Conservation (phyloP, 2,797 vertebrate species). For the Sphenodon punctatus region DNA sequence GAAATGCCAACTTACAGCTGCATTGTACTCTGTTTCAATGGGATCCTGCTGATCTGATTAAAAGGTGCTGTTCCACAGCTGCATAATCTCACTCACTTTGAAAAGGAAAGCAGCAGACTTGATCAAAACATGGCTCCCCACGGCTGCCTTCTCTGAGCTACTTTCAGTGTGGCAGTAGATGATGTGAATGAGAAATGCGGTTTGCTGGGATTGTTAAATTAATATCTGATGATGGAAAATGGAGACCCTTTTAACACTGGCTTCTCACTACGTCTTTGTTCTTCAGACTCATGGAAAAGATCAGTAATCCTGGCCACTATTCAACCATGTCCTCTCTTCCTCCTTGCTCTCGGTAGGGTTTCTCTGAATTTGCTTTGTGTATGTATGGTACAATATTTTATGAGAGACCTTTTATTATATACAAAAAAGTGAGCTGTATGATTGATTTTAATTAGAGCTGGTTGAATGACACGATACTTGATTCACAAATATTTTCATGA, state of each 20-base stretch:
- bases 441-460: conserved; percentile 3
- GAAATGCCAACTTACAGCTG: conserved; percentile 46
- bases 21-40: conserved; percentile 47
- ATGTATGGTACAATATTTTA: background rate
- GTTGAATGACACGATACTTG: background rate
- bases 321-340: background rate
- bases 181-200: conserved; percentile 48
- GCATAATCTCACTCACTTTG: conserved; percentile 57
- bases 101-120: conserved; percentile 52
- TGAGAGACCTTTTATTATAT: conserved; percentile 1
- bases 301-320: conserved; percentile 24
- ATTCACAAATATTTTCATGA: background rate
- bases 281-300: conserved; percentile 36
- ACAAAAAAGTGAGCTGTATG: background rate
- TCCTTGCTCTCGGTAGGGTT: background rate
- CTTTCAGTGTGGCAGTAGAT: conserved; percentile 44
- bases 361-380: conserved; percentile 20
- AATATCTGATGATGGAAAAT: conserved; percentile 47
- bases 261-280: conserved; percentile 52
- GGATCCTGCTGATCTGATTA: conserved; percentile 55
- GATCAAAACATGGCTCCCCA: conserved; percentile 64
- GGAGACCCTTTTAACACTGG: conserved; percentile 35
- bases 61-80: conserved; percentile 49
- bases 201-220: conserved; percentile 56
- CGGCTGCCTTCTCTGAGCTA: conserved; percentile 37